Percentiles rank a stretch among this genome's conserved stretches.
Evolutionary conservation across 1,140 invertebrate species (phyloP).

Genomic region (Eupristina koningsbergeri): DNA sequence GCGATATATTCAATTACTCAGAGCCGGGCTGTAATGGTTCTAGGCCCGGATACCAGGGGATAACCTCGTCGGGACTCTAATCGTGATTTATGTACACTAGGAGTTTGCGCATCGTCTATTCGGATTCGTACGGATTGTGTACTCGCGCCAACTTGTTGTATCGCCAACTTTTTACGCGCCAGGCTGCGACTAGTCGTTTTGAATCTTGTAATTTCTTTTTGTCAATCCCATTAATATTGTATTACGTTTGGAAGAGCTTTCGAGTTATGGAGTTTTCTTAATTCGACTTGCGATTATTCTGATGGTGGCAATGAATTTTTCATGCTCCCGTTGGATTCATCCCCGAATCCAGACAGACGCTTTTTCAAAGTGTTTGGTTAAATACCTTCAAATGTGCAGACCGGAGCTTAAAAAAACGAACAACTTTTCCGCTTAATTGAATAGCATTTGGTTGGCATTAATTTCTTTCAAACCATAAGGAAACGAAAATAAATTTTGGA

Average conservation of each 20-base stretch:
- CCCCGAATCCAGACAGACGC: not conserved
- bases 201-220: not conserved
- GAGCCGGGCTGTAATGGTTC: not conserved
- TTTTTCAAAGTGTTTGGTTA: not conserved
- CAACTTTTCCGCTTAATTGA: not conserved
- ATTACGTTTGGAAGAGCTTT: not conserved
- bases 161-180: not conserved
- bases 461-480: not conserved
- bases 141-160: not conserved
- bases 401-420: no score
- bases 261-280: not conserved
- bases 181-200: not conserved
- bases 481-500: not conserved
- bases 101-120: not conserved
- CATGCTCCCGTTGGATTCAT: not conserved
- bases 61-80: constrained; percentile 22
- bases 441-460: not conserved
- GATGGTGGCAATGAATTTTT: not conserved
- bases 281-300: not conserved
- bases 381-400: not conserved
- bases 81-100: constrained; percentile 39
- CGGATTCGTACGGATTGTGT: constrained; percentile 13
- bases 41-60: not conserved
- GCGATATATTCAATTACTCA: constrained; percentile 43
- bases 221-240: not conserved